phyloP scores from a whole-genome alignment of 2,113 vertebrate species.

The Arvicanthis niloticus region DNA sequence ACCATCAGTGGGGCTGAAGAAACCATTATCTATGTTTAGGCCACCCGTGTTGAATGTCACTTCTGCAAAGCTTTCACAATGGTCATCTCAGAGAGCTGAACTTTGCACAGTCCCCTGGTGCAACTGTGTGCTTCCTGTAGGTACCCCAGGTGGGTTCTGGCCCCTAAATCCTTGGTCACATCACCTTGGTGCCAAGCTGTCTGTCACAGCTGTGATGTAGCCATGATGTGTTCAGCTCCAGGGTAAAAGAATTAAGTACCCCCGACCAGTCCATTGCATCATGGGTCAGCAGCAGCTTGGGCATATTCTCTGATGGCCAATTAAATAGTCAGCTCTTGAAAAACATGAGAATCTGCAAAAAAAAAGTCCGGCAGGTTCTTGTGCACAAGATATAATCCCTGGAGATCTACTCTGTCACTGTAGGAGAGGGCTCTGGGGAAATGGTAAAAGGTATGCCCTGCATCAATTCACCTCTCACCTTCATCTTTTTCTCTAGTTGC shows the following conservation, averaged over 20 bases:
- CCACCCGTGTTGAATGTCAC: not conserved
- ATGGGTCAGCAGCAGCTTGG: no score
- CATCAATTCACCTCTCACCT: not conserved
- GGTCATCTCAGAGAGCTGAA: not conserved
- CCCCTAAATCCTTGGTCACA: not conserved
- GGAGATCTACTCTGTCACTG: not conserved
- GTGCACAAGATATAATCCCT: accelerated
- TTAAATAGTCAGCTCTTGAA: not conserved
- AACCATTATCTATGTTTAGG: not conserved
- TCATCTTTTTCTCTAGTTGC: not conserved
- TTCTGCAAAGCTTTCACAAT: not conserved
- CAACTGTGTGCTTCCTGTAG: not conserved
- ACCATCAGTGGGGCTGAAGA: not conserved
- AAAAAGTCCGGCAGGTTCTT: not conserved
- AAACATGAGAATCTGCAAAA: not conserved
- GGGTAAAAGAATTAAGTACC: not conserved
- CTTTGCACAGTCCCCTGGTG: accelerated
- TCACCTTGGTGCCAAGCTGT: not conserved
- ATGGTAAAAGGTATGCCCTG: not conserved
- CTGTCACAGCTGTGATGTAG: not conserved
- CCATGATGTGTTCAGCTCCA: not conserved
- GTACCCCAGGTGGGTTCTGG: not conserved
- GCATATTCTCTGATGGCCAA: not conserved
- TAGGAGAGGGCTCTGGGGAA: no score
- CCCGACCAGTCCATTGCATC: not conserved